Evolutionary conservation across 2,888 invertebrate genomes (phyloP).

Genomic region (Drosophila nigricruria): DNA sequence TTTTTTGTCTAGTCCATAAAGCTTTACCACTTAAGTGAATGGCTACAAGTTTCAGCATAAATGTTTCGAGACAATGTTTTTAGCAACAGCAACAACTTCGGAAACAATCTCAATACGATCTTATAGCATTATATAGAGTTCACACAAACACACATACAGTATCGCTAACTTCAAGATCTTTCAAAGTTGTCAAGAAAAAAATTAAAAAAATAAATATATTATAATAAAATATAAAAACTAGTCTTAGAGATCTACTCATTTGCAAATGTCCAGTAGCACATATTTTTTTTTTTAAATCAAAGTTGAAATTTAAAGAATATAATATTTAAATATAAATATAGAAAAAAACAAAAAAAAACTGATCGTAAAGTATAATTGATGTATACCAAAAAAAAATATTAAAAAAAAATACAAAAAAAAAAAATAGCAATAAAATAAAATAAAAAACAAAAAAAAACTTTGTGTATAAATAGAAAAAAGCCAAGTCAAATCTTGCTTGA

Average conservation of each 20-base stretch:
- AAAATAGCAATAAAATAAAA: conserved; percentile 12
- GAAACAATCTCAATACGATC: conserved; percentile 6
- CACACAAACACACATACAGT: conserved; percentile 8
- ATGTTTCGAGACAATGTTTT: background rate
- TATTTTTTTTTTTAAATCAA: conserved; percentile 37
- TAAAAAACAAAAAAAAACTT: conserved; percentile 23
- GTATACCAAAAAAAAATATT: conserved; percentile 51
- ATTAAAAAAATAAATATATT: background rate
- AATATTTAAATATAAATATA: conserved; percentile 12
- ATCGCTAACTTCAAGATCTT: conserved; percentile 23
- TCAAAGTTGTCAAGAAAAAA: conserved; percentile 22
- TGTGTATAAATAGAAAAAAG: conserved; percentile 47
- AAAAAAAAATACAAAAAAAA: conserved; percentile 21
- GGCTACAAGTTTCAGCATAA: conserved; percentile 31
- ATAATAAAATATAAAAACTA: conserved; percentile 11
- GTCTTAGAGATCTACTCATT: conserved; percentile 44
- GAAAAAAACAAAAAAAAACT: conserved; percentile 22
- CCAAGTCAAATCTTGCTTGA: conserved; percentile 40
- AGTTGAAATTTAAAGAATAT: conserved; percentile 34
- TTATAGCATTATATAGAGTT: conserved; percentile 5
- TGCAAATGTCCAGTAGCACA: conserved; percentile 53
- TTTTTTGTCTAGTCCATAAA: conserved; percentile 69
- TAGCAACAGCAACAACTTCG: background rate
- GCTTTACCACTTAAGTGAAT: conserved; percentile 46
- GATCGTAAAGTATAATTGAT: conserved; percentile 63